Evolutionary conservation across 30 jellyfish, hydroid and myxozoan genomes (phyloP).

Genomic region (Rhopilema esculentum): DNA sequence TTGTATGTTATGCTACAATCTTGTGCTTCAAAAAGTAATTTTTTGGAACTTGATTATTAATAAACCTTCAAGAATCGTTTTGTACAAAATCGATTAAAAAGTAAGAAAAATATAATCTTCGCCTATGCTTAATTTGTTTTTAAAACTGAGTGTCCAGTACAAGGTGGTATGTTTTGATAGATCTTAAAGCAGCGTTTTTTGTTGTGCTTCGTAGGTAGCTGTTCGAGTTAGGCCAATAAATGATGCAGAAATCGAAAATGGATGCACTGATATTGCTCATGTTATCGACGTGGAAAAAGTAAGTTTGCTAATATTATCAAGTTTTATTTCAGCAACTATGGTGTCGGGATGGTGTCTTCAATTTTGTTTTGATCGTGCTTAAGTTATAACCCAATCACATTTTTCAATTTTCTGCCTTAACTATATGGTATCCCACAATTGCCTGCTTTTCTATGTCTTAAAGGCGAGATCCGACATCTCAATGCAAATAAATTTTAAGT

Average conservation of each 20-base stretch:
- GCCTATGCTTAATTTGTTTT: no score
- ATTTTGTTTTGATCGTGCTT: not conserved
- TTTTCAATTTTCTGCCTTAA: not conserved
- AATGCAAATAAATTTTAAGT: no score
- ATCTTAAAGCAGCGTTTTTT: not conserved
- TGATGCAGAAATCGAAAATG: constrained; percentile 80
- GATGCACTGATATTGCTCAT: constrained; percentile 90
- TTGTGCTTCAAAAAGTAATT: no score
- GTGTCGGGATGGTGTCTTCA: no score
- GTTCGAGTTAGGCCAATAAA: constrained; percentile 98
- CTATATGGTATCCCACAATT: not conserved
- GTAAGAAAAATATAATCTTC: no score
- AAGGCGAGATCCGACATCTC: not conserved
- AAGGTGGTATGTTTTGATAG: no score
- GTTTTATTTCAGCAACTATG: not conserved
- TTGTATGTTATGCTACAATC: no score
- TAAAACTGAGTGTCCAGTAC: no score
- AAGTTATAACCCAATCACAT: no score
- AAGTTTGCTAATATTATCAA: not conserved
- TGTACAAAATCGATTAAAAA: no score
- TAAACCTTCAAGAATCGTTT: no score
- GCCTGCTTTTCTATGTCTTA: not conserved
- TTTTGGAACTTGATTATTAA: no score
- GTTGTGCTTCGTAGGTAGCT: constrained; percentile 80
- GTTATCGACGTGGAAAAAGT: constrained; percentile 89